A percentile compares a stretch with the other conserved stretches of the same genome.
Evolutionary conservation across 2,797 vertebrate species (phyloP).

Genomic region (Thripadectes ignobilis): DNA sequence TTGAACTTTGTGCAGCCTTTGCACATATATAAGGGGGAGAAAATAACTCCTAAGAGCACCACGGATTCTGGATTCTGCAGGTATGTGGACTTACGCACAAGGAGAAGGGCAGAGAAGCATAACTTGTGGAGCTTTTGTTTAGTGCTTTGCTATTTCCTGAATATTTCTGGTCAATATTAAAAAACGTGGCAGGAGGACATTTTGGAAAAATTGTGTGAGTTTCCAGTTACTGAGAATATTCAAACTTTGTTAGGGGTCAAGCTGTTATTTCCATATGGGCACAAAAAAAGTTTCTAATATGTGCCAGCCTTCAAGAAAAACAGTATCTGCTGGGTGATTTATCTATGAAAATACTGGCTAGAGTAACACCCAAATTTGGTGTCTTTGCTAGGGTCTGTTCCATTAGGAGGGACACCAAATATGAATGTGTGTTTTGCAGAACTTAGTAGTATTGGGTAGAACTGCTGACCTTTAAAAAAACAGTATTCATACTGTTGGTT

Average conservation of each 20-base stretch:
- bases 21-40: neutral
- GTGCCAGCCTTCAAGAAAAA: neutral
- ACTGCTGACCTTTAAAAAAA: neutral
- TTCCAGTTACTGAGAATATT: neutral
- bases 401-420: neutral
- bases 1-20: neutral
- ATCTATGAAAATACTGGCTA: neutral
- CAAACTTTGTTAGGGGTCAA: neutral
- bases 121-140: neutral
- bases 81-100: neutral
- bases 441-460: neutral
- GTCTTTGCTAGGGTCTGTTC: neutral
- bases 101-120: neutral
- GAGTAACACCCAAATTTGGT: neutral
- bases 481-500: neutral
- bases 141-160: neutral
- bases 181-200: neutral
- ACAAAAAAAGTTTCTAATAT: neutral
- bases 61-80: neutral
- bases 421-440: neutral
- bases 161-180: neutral
- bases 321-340: neutral
- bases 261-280: neutral
- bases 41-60: neutral
- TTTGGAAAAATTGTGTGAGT: neutral